Evolutionary conservation across 2,797 vertebrate genomes (phyloP).

Genomic region (Myotis findleyi): DNA sequence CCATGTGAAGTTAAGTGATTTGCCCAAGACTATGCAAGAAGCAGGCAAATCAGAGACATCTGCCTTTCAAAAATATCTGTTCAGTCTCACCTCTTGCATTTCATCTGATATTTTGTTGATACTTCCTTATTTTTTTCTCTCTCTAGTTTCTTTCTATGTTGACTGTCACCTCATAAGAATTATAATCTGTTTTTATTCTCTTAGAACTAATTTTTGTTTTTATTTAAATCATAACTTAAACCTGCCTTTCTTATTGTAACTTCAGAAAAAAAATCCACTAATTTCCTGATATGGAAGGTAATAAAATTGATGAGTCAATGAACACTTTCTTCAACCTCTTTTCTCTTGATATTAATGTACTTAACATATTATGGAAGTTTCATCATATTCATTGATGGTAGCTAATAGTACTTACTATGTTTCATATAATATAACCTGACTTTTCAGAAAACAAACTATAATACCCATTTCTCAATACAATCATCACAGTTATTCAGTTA

Average conservation of each 20-base stretch:
- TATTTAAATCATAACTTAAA: not conserved
- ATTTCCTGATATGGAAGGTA: not conserved
- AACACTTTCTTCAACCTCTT: not conserved
- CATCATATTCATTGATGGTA: not conserved
- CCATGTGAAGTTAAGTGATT: not conserved
- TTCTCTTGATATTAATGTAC: not conserved
- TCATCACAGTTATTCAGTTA: not conserved
- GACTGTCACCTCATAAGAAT: not conserved
- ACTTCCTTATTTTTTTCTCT: not conserved
- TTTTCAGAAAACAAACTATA: constrained; percentile 43
- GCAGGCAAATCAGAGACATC: not conserved
- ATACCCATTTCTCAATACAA: not conserved
- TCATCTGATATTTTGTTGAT: not conserved
- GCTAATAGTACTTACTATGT: not conserved
- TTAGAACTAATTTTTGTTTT: not conserved
- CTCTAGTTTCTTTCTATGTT: not conserved
- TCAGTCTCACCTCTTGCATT: not conserved
- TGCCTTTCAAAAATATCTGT: not conserved
- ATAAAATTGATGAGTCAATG: not conserved
- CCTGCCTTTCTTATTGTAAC: not conserved
- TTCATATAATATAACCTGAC: not conserved
- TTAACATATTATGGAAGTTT: not conserved
- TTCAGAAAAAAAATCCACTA: not conserved
- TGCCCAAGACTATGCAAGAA: not conserved
- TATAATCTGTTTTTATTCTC: not conserved